These are phyloP conservation scores for Notospermus geniculatus DNA, from an alignment of 1,140 invertebrate genomes.

Conservation along the genomic window DNA sequence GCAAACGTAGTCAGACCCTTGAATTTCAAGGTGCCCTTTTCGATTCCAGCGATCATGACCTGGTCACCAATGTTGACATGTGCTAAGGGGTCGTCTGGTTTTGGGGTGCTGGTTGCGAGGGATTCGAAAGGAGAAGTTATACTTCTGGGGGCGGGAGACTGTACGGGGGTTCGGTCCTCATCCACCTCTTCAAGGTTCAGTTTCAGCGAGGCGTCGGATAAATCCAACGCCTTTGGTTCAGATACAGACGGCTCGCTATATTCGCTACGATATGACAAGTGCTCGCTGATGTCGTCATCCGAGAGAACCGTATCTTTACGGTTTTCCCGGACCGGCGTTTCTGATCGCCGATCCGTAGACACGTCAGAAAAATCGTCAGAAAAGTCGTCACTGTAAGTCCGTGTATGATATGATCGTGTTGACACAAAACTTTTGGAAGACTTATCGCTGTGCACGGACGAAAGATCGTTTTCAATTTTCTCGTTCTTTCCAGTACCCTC, in stretches of 20 bases:
- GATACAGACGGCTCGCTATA: constrained; percentile 1
- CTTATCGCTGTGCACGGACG: background rate
- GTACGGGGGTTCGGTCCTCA: constrained; percentile 36
- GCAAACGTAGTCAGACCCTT: constrained; percentile 89
- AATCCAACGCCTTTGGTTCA: constrained; percentile 12
- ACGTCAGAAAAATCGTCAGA: constrained; percentile 11
- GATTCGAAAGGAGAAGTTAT: constrained; percentile 5
- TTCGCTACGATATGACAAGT: constrained; percentile 24
- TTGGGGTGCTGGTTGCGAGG: constrained; percentile 18
- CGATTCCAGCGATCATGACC: constrained; percentile 82
- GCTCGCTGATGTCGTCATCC: constrained; percentile 35
- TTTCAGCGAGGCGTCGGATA: constrained; percentile 28
- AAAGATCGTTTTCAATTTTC: background rate
- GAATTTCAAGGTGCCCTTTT: constrained; percentile 79
- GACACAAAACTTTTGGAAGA: background rate
- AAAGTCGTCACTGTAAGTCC: constrained; percentile 3
- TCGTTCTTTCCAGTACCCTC: background rate
- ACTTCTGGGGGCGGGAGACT: constrained; percentile 24
- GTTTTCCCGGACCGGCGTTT: background rate
- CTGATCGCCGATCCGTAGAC: background rate
- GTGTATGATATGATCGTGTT: constrained; percentile 1
- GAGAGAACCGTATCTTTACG: constrained; percentile 5
- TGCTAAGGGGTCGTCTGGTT: constrained; percentile 31
- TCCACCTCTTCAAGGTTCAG: constrained; percentile 24
- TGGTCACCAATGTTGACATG: constrained; percentile 73